Evolutionary conservation across 1,140 invertebrate genomes (phyloP).

Genomic region (Lucilia sericata): DNA sequence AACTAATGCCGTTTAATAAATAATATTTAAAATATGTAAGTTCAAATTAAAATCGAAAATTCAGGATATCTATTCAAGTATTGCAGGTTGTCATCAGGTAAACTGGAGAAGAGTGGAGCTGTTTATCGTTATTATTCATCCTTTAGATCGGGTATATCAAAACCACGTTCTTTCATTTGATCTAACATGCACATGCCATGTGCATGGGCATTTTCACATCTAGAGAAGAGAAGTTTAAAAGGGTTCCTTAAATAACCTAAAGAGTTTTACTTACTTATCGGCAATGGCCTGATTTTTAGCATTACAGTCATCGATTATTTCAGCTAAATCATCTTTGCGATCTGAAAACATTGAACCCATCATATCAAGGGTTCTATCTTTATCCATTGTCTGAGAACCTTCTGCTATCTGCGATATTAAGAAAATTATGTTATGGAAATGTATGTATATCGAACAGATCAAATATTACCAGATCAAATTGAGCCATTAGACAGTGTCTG

Average conservation of each 20-base stretch:
- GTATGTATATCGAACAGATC: background rate
- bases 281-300: background rate
- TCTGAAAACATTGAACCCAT: slow-evolving; percentile 58
- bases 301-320: slow-evolving; percentile 40
- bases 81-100: slow-evolving; percentile 24
- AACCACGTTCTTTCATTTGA: slow-evolving; percentile 52
- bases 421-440: slow-evolving; percentile 22
- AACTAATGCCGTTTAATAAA: background rate
- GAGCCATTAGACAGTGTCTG: slow-evolving; percentile 56
- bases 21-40: background rate
- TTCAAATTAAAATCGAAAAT: background rate
- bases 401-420: slow-evolving; percentile 48
- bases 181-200: slow-evolving; percentile 59
- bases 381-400: slow-evolving; percentile 48
- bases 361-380: slow-evolving; percentile 53
- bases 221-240: slow-evolving; percentile 32
- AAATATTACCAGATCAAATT: slow-evolving; percentile 54
- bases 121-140: slow-evolving; percentile 48
- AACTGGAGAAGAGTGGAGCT: background rate
- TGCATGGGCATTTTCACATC: slow-evolving; percentile 57
- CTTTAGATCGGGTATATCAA: slow-evolving; percentile 58
- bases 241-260: background rate
- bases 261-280: background rate
- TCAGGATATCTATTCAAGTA: background rate
- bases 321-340: slow-evolving; percentile 48